Base-by-base conservation (phyloP, 2,888 invertebrate species). In the Melangyna quadrimaculata region DNA sequence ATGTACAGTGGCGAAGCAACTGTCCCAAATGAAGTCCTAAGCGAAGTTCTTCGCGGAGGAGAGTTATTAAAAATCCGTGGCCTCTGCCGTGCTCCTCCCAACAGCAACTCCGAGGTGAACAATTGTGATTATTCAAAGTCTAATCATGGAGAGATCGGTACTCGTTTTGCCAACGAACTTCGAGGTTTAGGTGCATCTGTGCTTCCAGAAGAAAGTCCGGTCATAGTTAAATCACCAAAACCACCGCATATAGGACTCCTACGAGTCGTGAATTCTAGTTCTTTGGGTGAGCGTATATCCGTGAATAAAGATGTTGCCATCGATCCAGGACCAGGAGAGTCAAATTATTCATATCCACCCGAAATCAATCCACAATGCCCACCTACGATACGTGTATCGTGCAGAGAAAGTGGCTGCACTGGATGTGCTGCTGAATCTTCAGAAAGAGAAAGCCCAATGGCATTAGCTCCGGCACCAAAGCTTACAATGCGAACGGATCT, bases 1-100 rank as follows among this genome's bases (percentile, higher is more conserved):
- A 97, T 97, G 96, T 97, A 97, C 92, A 95, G 95, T 91, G 95
- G 95, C 88, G 90, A 92, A 87, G 96, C 97, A 32, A 97, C 97
- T 53, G 97, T 97, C 32, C 96, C 96, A 72, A 96, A 97, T 92
- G 97, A 96, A 89, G 96, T 97, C 59, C 91, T 97, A 79, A 96
- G 96, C 88, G 95, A 95, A 87, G 97, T 97, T 1, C 91, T 97
- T 32, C 95, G 95, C 90, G 97, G 97, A 0, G 97, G 97, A 0
- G 97, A 97, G 90, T 94, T 96, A 14, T 92, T 97, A 4, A 95
- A 96, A 91, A 95, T 97, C 65, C 94, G 96, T 61, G 97, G 97
- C 0, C 92, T 97, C 1, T 97, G 96, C 94, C 94, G 96, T 89
- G 95, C 90, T 71, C 61, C 87, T 10, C 87, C 87, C 37, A 80